Conservation (phyloP, 1,140 invertebrate genomes). For the Chelonus insularis region DNA sequence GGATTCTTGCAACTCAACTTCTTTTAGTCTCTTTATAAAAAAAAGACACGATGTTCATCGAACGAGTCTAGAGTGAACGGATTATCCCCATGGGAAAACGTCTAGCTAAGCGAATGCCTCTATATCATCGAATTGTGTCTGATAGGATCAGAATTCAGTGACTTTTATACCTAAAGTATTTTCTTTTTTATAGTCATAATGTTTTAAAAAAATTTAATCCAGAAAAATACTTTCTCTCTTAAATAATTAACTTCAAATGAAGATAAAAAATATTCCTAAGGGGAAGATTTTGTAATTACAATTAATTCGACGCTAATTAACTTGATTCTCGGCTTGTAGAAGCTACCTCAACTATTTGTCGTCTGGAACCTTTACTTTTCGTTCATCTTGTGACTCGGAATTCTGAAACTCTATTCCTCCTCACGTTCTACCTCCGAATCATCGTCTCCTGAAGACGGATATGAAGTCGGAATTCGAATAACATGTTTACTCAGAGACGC, state of each 20-base stretch:
- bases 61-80: slow-evolving; percentile 14
- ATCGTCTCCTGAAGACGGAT: slow-evolving; percentile 37
- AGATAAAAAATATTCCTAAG: too few relatives aligned
- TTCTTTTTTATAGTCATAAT: background rate
- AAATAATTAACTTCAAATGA: too few relatives aligned
- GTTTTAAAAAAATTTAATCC: background rate
- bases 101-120: slow-evolving; percentile 19
- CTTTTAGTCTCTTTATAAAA: slow-evolving; percentile 11
- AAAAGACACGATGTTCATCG: slow-evolving; percentile 16
- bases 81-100: slow-evolving; percentile 19
- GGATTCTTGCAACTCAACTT: slow-evolving; percentile 26
- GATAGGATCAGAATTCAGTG: slow-evolving; percentile 18
- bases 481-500: slow-evolving; percentile 37
- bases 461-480: slow-evolving; percentile 44
- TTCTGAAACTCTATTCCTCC: background rate
- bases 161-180: background rate
- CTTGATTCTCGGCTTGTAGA: slow-evolving; percentile 19
- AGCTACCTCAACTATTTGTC: slow-evolving; percentile 1
- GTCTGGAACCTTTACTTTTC: background rate
- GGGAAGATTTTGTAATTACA: slow-evolving; percentile 20
- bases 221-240: too few relatives aligned
- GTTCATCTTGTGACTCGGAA: background rate
- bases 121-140: slow-evolving; percentile 15
- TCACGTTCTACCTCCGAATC: background rate
- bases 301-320: slow-evolving; percentile 35